Conservation (phyloP, 2,113 vertebrate species). For the Carlito syrichta region DNA sequence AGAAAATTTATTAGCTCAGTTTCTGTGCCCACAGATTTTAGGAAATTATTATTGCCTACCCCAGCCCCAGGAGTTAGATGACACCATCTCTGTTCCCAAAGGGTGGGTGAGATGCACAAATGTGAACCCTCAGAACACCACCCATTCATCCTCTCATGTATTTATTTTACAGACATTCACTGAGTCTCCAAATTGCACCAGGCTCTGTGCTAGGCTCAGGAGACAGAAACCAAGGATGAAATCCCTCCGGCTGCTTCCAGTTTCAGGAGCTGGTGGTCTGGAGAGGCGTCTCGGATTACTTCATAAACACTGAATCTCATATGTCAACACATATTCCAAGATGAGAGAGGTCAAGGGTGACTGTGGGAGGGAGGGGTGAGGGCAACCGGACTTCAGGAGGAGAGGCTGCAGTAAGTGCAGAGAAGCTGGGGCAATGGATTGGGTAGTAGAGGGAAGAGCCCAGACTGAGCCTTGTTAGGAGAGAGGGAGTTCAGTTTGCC, state of each 20-base stretch:
- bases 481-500: not conserved
- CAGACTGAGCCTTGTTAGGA: not conserved
- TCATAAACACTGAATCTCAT: not conserved
- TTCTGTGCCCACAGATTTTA: not conserved
- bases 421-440: not conserved
- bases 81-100: not conserved
- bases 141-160: not conserved
- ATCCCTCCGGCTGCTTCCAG: too few relatives aligned
- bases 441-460: not conserved
- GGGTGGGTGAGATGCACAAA: not conserved
- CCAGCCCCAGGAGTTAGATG: not conserved
- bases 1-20: not conserved
- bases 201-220: not conserved
- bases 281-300: not conserved
- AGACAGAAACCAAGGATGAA: not conserved
- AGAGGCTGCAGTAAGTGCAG: not conserved
- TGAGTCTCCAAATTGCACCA: not conserved
- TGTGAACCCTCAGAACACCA: not conserved
- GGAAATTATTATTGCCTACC: not conserved
- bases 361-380: too few relatives aligned
- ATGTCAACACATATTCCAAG: not conserved
- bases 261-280: not conserved
- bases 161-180: not conserved
- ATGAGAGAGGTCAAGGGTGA: not conserved
- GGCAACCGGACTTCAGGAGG: accelerated